These are phyloP conservation scores for Lithobates sylvaticus DNA, from an alignment of 2,797 vertebrate genomes.

Conservation along the genomic window DNA sequence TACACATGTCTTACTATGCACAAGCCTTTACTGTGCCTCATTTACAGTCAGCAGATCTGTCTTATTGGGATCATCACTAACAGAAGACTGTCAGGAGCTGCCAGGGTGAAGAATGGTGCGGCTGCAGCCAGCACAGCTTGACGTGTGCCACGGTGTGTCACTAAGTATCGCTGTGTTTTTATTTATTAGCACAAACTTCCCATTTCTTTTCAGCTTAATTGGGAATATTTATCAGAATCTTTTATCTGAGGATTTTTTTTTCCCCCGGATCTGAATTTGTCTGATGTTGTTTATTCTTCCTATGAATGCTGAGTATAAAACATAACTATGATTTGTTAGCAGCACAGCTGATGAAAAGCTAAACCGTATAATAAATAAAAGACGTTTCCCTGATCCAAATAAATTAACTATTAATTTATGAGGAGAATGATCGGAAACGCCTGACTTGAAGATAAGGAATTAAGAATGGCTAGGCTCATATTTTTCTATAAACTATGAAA, in stretches of 20 bases:
- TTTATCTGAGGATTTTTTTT: conserved; percentile 24
- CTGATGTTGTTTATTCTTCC: conserved; percentile 30
- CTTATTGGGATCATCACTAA: conserved; percentile 59
- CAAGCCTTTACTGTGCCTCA: conserved; percentile 56
- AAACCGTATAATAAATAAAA: neutral
- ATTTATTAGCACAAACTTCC: conserved; percentile 59
- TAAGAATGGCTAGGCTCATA: neutral
- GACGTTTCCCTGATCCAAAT: neutral
- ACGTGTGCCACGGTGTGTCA: conserved; percentile 53
- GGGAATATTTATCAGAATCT: conserved; percentile 53
- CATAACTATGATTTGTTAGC: conserved; percentile 8
- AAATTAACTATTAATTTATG: neutral
- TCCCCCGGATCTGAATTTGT: conserved; percentile 1
- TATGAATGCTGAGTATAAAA: neutral
- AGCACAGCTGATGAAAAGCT: neutral
- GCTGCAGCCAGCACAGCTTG: conserved; percentile 47
- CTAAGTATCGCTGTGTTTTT: conserved; percentile 50
- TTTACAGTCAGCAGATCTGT: conserved; percentile 59
- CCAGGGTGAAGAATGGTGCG: conserved; percentile 55
- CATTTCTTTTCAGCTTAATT: conserved; percentile 55
- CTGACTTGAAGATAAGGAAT: neutral
- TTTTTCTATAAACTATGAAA: neutral
- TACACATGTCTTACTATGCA: conserved; percentile 56
- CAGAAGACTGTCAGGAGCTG: conserved; percentile 54
- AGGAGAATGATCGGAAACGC: neutral